Evolutionary conservation across 2,888 invertebrate species (phyloP), one percentile per base, ranked within the genome.

Genomic region (Aquatica leii): DNA sequence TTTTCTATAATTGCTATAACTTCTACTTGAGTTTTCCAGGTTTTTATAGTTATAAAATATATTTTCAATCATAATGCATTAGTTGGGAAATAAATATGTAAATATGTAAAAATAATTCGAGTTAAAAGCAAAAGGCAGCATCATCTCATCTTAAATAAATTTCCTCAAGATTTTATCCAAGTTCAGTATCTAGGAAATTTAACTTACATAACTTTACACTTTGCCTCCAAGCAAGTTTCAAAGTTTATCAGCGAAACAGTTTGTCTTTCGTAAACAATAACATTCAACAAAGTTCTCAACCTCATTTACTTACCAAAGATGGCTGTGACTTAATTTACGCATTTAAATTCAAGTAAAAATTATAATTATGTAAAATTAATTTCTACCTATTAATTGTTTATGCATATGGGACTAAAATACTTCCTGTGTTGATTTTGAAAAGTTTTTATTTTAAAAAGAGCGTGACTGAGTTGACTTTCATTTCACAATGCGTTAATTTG

Each of bases 201-300:
- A 62, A 59, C 63, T 65, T 65, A 63, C 59, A 56, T 52, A 51
- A 59, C 58, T 56, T 62, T 63, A 59, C 62, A 59, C 58, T 67
- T 62, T 61, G 60, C 63, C 63, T 59, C 35, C 50, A 11, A 55
- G 63, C 63, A 59, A 63, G 43, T 59, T 67, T 35, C 61, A 49
- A 69, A 69, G 67, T 65, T 67, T 58, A 59, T 70, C 68, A 68
- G 69, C 64, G 73, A 70, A 69, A 62, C 66, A 72, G 69, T 73
- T 71, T 63, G 67, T 71, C 72, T 69, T 69, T 59, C 68, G 67
- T 73, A 73, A 73, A 73, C 73, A 73, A 72, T 72, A 73, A 73
- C 73, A 73, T 55, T 48, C 53, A 46, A 41, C 58, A 66, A 69
- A 68, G 65, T 69, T 62, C 60, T 43, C 34, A 58, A 58, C 55